Conservation (phyloP, 2,113 vertebrate species). For the Gobio gobio region DNA sequence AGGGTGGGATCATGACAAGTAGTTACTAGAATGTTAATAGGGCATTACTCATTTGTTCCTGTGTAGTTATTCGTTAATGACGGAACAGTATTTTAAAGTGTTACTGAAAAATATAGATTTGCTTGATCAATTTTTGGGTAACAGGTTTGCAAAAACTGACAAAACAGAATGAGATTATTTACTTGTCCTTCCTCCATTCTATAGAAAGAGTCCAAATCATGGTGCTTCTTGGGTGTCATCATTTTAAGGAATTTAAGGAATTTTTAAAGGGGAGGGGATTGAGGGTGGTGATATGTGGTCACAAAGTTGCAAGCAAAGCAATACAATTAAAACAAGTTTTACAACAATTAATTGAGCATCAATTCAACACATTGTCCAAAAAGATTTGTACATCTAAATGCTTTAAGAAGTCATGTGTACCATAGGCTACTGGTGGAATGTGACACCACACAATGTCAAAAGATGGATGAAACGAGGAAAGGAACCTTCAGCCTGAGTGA, state of each 20-base stretch:
- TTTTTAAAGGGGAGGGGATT: not conserved
- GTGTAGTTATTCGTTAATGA: too few species aligned
- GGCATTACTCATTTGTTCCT: too few species aligned
- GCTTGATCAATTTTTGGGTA: not conserved
- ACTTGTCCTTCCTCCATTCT: not conserved
- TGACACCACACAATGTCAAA: conserved; percentile 7
- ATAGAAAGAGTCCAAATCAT: not conserved
- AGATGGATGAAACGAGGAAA: not conserved
- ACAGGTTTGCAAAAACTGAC: not conserved
- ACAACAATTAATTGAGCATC: not conserved
- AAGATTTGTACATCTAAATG: not conserved
- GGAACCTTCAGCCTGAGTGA: not conserved
- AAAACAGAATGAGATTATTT: not conserved
- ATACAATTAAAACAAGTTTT: not conserved
- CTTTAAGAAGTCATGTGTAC: not conserved
- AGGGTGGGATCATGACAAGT: too few species aligned
- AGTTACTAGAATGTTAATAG: too few species aligned
- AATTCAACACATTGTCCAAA: not conserved
- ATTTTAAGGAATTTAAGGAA: not conserved
- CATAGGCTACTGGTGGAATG: not conserved
- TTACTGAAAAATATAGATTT: too few species aligned
- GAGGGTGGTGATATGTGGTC: not conserved
- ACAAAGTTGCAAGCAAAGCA: not conserved
- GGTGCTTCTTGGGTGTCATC: not conserved
- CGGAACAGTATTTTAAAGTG: too few species aligned